These are phyloP conservation scores for Gymnocypris eckloni DNA, from an alignment of 2,797 vertebrate genomes.

Conservation along the genomic window DNA sequence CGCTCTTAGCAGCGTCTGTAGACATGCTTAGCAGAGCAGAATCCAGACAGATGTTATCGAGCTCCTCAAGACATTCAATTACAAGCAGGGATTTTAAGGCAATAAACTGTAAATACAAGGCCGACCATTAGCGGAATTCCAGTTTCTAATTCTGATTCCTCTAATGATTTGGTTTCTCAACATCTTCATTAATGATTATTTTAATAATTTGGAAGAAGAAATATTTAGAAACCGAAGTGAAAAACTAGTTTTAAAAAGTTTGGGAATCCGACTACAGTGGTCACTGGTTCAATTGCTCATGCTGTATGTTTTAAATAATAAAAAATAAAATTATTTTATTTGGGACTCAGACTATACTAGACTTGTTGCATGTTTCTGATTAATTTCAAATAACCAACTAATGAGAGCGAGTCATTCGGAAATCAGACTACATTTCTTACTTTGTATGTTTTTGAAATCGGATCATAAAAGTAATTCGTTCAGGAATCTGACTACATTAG, in stretches of 20 bases:
- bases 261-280: not conserved
- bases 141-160: not conserved
- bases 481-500: no score
- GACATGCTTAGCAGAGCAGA: slow-evolving; percentile 22
- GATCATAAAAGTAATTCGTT: no score
- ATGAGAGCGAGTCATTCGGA: not conserved
- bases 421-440: no score
- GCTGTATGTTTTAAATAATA: no score
- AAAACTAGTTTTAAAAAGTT: not conserved
- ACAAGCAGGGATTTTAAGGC: not conserved
- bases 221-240: not conserved
- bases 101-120: not conserved
- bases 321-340: not conserved
- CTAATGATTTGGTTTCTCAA: not conserved
- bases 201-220: not conserved
- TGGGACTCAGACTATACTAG: not conserved
- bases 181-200: not conserved
- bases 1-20: not conserved
- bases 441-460: no score
- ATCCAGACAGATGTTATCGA: slow-evolving; percentile 17
- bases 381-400: not conserved
- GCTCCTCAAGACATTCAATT: not conserved
- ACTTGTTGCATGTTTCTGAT: not conserved
- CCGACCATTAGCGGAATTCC: not conserved
- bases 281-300: not conserved